Evolutionary conservation across 2,888 invertebrate species (phyloP).

Genomic region (Euplagia quadripunctaria): DNA sequence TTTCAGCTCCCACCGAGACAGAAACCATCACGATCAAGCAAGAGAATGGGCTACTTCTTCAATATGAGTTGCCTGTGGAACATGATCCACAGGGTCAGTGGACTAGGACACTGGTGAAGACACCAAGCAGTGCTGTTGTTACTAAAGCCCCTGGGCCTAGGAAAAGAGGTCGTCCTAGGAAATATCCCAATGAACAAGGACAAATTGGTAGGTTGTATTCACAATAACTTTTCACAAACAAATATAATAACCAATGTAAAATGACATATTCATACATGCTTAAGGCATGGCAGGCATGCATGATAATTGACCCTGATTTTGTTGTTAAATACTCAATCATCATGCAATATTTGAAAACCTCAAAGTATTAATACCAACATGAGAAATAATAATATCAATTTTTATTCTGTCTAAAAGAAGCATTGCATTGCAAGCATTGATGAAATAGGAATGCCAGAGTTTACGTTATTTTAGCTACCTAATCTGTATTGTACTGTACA

Average conservation of each 20-base stretch:
- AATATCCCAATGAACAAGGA: slow-evolving; percentile 83
- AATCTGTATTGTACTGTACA: no score
- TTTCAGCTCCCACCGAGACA: slow-evolving; percentile 65
- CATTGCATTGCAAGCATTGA: no score
- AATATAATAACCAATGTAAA: background rate
- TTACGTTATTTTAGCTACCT: no score
- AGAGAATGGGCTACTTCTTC: slow-evolving; percentile 82
- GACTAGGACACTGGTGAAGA: slow-evolving; percentile 72
- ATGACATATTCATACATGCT: no score
- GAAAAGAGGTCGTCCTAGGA: slow-evolving; percentile 81
- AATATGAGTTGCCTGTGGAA: slow-evolving; percentile 84
- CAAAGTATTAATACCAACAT: no score
- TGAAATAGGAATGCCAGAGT: no score
- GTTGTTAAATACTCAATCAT: no score
- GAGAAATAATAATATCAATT: no score
- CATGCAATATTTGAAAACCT: no score
- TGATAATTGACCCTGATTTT: no score
- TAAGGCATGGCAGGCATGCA: no score
- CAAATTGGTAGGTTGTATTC: slow-evolving; percentile 70
- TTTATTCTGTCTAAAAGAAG: no score
- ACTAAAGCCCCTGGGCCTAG: slow-evolving; percentile 78
- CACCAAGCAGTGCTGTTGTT: slow-evolving; percentile 69
- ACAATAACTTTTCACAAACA: background rate
- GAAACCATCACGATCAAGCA: slow-evolving; percentile 86
- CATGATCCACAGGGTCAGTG: slow-evolving; percentile 78